Evolutionary conservation across 2,888 invertebrate species (phyloP).

Genomic region (Andrena hattorfiana): DNA sequence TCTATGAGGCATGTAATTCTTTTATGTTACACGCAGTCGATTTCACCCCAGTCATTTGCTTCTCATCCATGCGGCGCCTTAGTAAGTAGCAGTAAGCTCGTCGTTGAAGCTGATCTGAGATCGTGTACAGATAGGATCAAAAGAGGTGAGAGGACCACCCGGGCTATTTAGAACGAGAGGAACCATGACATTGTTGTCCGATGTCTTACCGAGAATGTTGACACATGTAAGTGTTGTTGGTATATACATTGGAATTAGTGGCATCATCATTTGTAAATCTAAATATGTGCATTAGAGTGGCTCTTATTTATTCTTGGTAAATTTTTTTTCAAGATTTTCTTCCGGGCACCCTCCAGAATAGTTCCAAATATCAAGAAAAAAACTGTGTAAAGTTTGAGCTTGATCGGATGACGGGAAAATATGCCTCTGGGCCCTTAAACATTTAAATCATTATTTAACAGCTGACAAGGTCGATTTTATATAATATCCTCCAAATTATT

Average conservation of each 20-base stretch:
- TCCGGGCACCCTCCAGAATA: too few relatives aligned
- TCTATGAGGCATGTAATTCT: conserved; percentile 50
- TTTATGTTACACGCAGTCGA: conserved; percentile 62
- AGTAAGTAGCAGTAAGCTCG: conserved; percentile 64
- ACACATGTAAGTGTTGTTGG: conserved; percentile 70
- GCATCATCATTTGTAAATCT: conserved; percentile 3
- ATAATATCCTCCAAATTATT: too few relatives aligned
- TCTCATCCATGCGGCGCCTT: conserved; percentile 51
- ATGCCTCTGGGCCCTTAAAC: too few relatives aligned
- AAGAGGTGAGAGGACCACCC: conserved; percentile 73
- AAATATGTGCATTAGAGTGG: background rate
- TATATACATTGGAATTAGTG: conserved; percentile 35
- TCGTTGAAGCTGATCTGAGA: conserved; percentile 69
- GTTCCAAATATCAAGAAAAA: too few relatives aligned
- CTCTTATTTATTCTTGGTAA: too few relatives aligned
- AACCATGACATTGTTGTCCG: conserved; percentile 69
- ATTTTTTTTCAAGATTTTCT: too few relatives aligned
- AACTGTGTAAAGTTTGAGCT: too few relatives aligned
- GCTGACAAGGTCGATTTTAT: too few relatives aligned
- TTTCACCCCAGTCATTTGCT: conserved; percentile 64
- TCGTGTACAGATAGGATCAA: conserved; percentile 71
- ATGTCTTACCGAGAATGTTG: conserved; percentile 73
- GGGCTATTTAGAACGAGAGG: conserved; percentile 70
- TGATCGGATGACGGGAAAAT: too few relatives aligned
- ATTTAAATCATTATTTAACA: too few relatives aligned